These are phyloP conservation scores for Calcarius lapponicus DNA, from an alignment of 2,797 vertebrate species.

Conservation along the genomic window DNA sequence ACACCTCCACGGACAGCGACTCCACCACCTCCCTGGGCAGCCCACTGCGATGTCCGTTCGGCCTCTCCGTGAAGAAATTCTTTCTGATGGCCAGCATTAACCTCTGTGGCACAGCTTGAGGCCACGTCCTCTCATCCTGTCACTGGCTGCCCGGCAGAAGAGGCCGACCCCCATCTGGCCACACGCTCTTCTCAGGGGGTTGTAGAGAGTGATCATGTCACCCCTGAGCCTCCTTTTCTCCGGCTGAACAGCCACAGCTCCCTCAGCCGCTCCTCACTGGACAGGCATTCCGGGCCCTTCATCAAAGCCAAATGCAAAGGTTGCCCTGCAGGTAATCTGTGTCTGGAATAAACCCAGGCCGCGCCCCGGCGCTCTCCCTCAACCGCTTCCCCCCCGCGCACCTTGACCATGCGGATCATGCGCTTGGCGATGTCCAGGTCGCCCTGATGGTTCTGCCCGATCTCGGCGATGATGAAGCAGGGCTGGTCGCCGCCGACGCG, in stretches of 20 bases:
- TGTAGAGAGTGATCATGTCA: fast-evolving
- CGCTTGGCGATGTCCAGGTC: conserved; percentile 6
- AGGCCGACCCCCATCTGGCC: neutral
- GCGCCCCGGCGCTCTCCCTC: neutral
- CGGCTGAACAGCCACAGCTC: neutral
- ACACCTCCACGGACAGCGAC: neutral
- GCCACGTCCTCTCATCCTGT: neutral
- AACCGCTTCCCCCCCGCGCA: neutral
- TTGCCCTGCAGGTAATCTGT: too few relatives aligned
- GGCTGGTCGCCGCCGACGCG: conserved; percentile 12
- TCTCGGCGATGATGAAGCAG: conserved; percentile 50
- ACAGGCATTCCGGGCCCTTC: neutral
- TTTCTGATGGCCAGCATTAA: neutral
- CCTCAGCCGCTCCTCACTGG: neutral
- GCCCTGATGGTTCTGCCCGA: conserved; percentile 14
- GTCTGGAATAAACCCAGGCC: neutral
- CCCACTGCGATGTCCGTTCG: neutral
- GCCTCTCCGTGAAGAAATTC: neutral
- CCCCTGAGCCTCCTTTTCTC: neutral
- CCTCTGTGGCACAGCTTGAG: neutral
- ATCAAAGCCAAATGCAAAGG: neutral
- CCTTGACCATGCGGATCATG: conserved; percentile 50
- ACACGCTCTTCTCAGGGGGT: fast-evolving
- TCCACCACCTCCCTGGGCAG: neutral
- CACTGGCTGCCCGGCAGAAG: fast-evolving